A percentile compares a stretch with the other conserved stretches of the same genome.
Conservation (phyloP, 2,797 vertebrate species). For the Notoglanidium macrostoma region DNA sequence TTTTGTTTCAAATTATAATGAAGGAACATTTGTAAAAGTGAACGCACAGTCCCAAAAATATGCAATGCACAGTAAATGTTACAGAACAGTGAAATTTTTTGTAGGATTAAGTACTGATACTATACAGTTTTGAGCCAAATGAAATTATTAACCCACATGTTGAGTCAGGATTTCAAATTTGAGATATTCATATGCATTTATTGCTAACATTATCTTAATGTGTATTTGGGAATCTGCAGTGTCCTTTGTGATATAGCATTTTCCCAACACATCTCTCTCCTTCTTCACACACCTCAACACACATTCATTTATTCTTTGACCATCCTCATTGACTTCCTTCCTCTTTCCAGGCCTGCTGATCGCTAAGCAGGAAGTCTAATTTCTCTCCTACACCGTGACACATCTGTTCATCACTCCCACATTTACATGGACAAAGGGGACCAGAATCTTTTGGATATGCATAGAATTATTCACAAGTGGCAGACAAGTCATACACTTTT, state of each 20-base stretch:
- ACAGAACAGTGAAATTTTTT: neutral
- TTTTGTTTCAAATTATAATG: neutral
- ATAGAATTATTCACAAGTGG: neutral
- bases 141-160: neutral
- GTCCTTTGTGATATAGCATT: neutral
- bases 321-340: slow-evolving; percentile 70
- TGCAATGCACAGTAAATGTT: neutral
- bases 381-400: slow-evolving; percentile 55
- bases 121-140: neutral
- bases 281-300: neutral
- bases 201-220: neutral
- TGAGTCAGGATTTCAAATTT: neutral
- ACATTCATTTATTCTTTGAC: slow-evolving; percentile 50
- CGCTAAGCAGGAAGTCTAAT: slow-evolving; percentile 66
- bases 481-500: neutral
- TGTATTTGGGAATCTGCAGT: neutral
- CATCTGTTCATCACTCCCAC: slow-evolving; percentile 57
- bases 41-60: neutral
- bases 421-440: neutral
- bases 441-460: neutral
- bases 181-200: neutral
- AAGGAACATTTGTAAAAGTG: neutral
- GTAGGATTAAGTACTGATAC: neutral
- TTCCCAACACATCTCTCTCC: neutral
- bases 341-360: slow-evolving; percentile 73